Base-by-base conservation (phyloP, 1,140 invertebrate species). In the Meloidogyne chitwoodi region DNA sequence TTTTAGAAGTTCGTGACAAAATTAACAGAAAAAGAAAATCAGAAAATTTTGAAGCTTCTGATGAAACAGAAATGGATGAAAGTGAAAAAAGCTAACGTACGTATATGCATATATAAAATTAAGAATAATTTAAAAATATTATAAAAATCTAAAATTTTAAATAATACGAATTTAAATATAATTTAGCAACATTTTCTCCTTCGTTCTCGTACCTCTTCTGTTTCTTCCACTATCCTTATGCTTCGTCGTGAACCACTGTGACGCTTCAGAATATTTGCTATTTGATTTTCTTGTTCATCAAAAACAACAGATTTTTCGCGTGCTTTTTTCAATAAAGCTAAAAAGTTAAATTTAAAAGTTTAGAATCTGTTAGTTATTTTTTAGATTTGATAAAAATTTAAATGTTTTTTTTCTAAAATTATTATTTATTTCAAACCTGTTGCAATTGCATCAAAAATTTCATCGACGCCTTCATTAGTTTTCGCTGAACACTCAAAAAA, bases 401-500 rank as follows among this genome's bases (percentile, higher is more conserved):
- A n/a, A n/a, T n/a, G n/a, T n/a, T n/a, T n/a, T n/a, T n/a, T n/a
- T n/a, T n/a, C n/a, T n/a, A n/a, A n/a, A n/a, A n/a, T n/a, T n/a
- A n/a, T n/a, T n/a, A n/a, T n/a, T n/a, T n/a, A n/a, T n/a, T n/a
- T n/a, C 34, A 38, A 31, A 74, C 79, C 79, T 81, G 14, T 81
- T 4, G 80, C 82, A n/a, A 81, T 24, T n/a, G 83, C 63, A 16
- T 83, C 87, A 88, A 98, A 98, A 85, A 98, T 89, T 80, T 97
- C 94, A 85, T 96, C 93, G 26, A 98, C 93, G 31, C 93, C 93
- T 88, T 92, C 90, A 87, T 97, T 97, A 27, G 92, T 87, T 89
- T 98, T 98, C 0, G 96, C 96, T 29, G 96, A 98, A 19, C 94
- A 96, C 81, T 94, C 92, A 89, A 92, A 94, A 89, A 98, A 95